Evolutionary conservation across 2,797 vertebrate species (phyloP).

Genomic region (Merluccius polli): DNA sequence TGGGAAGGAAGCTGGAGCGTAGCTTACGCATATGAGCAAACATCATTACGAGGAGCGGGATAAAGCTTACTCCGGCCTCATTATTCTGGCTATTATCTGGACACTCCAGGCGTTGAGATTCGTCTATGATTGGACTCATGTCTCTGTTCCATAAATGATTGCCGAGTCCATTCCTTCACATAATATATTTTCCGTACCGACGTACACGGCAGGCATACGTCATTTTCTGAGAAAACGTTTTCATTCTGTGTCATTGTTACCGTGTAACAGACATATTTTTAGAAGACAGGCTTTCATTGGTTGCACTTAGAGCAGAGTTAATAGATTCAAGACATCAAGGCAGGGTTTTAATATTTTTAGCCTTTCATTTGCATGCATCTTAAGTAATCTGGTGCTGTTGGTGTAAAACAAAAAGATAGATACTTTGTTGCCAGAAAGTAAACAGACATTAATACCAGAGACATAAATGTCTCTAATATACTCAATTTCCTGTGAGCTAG

Average conservation of each 20-base stretch:
- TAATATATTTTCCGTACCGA: no score
- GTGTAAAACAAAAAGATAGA: neutral
- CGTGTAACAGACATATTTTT: neutral
- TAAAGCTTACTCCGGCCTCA: neutral
- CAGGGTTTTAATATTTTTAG: no score
- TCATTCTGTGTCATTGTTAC: neutral
- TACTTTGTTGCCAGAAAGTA: neutral
- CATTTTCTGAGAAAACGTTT: no score
- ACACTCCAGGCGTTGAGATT: neutral
- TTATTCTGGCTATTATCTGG: neutral
- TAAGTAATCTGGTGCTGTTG: neutral
- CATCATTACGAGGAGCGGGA: neutral
- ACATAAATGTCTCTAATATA: neutral
- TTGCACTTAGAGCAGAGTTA: no score
- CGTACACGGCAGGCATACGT: no score
- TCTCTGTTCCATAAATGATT: conserved; percentile 10
- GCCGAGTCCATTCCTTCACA: neutral
- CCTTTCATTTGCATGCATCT: neutral
- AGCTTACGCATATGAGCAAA: neutral
- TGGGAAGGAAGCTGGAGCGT: neutral
- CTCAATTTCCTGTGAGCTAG: no score
- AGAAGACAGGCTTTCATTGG: neutral
- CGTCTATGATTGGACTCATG: neutral
- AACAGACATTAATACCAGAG: neutral
- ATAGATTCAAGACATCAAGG: neutral